These are phyloP conservation scores for Pluvianellus socialis DNA, from an alignment of 2,113 vertebrate species.

Conservation along the genomic window DNA sequence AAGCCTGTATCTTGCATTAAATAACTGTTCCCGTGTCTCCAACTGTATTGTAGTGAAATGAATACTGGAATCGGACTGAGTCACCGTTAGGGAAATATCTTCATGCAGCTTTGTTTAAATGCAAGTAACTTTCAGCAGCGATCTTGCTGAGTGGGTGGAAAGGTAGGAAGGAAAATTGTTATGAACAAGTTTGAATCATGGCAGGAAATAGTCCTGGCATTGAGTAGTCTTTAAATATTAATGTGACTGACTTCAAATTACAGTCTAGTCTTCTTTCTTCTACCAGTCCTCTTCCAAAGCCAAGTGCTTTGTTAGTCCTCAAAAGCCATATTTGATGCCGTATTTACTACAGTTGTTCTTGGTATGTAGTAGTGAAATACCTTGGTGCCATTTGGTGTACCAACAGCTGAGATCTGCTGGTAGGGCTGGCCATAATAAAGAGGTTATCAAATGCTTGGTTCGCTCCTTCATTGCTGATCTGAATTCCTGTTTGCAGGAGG, in stretches of 20 bases:
- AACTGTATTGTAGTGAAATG: not conserved
- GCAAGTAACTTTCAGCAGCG: not conserved
- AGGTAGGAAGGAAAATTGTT: constrained; percentile 27
- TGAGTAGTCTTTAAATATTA: constrained; percentile 19
- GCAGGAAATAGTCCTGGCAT: not conserved
- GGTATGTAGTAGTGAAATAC: not conserved
- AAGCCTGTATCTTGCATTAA: not conserved
- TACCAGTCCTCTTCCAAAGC: not conserved
- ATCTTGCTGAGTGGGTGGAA: constrained; percentile 34
- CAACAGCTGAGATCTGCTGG: not conserved
- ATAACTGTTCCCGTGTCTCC: not conserved
- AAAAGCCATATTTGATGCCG: not conserved
- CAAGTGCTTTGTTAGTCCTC: not conserved
- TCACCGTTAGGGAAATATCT: constrained; percentile 3
- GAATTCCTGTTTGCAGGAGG: not conserved
- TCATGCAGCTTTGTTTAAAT: not conserved
- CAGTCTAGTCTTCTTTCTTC: not conserved
- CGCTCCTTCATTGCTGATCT: not conserved
- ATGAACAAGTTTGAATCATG: not conserved
- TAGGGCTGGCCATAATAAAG: rapidly evolving
- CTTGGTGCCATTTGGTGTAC: rapidly evolving
- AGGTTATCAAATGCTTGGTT: not conserved
- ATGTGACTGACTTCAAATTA: not conserved
- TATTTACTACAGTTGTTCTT: not conserved
- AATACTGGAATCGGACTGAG: constrained; percentile 22